Evolutionary conservation across 2,797 vertebrate species (phyloP).

Genomic region (Anguilla pacifica): DNA sequence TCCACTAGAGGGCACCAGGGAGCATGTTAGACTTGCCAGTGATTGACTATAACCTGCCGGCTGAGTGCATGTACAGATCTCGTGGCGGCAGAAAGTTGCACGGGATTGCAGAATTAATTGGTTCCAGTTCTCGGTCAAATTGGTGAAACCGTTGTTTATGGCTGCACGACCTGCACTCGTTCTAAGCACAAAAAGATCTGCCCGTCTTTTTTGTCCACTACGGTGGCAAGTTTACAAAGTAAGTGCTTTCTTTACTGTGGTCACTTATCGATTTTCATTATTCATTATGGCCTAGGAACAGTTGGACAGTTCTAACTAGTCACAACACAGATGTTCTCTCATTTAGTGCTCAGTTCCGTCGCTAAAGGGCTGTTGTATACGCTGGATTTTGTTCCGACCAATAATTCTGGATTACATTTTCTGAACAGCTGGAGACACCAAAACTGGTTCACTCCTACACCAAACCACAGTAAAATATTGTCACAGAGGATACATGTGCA

Average conservation of each 20-base stretch:
- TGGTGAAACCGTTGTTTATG: not conserved
- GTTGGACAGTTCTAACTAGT: not conserved
- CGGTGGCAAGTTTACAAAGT: not conserved
- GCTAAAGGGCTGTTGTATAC: not conserved
- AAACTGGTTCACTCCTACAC: not conserved
- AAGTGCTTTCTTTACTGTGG: not conserved
- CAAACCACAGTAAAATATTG: not conserved
- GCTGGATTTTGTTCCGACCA: not conserved
- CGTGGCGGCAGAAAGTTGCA: not conserved
- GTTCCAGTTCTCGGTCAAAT: not conserved
- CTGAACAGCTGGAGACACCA: not conserved
- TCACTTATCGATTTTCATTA: not conserved
- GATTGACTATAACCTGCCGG: not conserved
- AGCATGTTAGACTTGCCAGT: conserved; percentile 46
- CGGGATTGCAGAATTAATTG: not conserved
- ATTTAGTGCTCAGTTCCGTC: not conserved
- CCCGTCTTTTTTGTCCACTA: not conserved
- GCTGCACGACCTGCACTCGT: not conserved
- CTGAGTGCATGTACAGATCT: not conserved
- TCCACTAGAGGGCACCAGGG: conserved; percentile 72
- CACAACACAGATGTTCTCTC: not conserved
- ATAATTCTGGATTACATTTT: not conserved
- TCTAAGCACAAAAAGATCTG: not conserved
- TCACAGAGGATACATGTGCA: not conserved
- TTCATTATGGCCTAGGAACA: not conserved